Conservation (phyloP, 1,140 invertebrate species). For the Drosophila paulistorum region DNA sequence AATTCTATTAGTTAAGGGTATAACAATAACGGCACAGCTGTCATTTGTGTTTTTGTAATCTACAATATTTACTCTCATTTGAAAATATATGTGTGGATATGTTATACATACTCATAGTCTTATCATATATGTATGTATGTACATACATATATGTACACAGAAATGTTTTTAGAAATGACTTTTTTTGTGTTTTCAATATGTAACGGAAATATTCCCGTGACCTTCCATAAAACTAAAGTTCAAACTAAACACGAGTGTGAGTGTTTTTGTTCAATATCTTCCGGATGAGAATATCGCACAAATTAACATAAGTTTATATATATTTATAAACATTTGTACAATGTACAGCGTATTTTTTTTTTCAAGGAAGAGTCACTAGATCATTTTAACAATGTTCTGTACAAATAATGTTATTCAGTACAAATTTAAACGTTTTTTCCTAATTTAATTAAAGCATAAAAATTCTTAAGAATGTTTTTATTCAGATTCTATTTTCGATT, state of each 20-base stretch:
- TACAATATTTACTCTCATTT: background rate
- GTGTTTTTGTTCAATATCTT: conserved; percentile 18
- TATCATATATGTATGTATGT: background rate
- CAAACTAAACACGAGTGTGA: conserved; percentile 24
- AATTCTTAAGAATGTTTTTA: no score
- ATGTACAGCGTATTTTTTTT: background rate
- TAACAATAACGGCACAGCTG: background rate
- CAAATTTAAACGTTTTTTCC: background rate
- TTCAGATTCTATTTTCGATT: no score
- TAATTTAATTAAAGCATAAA: no score
- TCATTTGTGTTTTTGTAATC: conserved; percentile 28
- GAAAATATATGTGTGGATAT: conserved; percentile 1
- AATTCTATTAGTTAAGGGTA: background rate
- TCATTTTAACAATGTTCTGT: background rate
- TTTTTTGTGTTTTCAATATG: conserved; percentile 11
- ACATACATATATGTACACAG: background rate
- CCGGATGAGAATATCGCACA: conserved; percentile 22
- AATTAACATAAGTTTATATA: background rate
- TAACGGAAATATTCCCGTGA: conserved; percentile 58
- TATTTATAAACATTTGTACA: no score
- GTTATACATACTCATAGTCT: conserved; percentile 20
- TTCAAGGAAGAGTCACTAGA: background rate
- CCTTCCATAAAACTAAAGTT: conserved; percentile 58
- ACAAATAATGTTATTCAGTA: background rate
- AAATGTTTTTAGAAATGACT: conserved; percentile 28